phyloP scores from a whole-genome alignment of 2,113 vertebrate species.

The Micronycteris hirsuta region DNA sequence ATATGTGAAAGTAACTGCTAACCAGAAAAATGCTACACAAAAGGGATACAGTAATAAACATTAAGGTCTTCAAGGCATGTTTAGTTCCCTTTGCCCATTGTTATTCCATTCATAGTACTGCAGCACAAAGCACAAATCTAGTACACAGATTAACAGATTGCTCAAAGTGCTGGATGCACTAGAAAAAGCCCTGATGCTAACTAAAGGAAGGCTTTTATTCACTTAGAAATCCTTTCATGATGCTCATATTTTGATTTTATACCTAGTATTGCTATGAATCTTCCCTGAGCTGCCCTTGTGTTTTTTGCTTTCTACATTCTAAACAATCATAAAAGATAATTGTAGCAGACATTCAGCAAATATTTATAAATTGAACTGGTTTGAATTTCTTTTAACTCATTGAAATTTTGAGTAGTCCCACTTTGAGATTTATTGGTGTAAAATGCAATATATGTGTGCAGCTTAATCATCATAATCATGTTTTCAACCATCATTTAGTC shows the following conservation, averaged over 20 bases:
- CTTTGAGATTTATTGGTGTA: neutral
- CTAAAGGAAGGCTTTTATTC: neutral
- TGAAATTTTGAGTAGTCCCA: neutral
- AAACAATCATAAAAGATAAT: neutral
- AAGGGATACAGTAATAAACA: neutral
- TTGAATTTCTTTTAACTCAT: neutral
- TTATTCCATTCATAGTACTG: neutral
- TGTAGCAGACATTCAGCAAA: neutral
- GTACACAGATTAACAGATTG: neutral
- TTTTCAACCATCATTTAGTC: neutral
- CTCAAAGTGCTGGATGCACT: neutral
- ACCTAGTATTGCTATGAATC: neutral
- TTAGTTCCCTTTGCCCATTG: neutral
- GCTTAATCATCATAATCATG: neutral
- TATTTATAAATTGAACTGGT: neutral
- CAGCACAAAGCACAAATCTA: neutral
- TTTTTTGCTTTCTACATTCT: neutral
- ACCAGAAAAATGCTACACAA: neutral
- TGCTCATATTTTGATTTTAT: neutral
- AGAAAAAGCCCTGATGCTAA: neutral
- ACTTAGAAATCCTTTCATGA: neutral
- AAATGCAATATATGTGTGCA: neutral
- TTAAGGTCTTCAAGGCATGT: neutral
- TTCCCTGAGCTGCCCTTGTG: neutral
- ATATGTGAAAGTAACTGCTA: neutral